Percentiles rank a stretch among this genome's conserved stretches.
phyloP scores from a whole-genome alignment of 2,797 vertebrate species.

The Poecilia velifera region DNA sequence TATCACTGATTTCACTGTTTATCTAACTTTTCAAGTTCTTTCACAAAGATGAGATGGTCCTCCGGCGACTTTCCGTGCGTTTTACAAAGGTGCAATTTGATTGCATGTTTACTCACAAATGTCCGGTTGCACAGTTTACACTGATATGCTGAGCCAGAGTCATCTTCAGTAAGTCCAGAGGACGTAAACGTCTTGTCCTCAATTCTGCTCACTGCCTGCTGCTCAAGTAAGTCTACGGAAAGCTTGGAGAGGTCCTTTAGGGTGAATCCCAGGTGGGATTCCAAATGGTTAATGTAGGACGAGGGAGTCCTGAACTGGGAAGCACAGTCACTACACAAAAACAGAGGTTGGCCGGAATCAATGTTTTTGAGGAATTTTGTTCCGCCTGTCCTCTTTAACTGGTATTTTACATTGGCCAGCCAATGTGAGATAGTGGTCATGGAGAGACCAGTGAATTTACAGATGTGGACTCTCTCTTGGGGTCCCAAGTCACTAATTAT shows the following conservation, averaged over 20 bases:
- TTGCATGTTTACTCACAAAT: slow-evolving; percentile 98
- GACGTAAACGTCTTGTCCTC: slow-evolving; percentile 87
- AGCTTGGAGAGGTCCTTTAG: slow-evolving; percentile 97
- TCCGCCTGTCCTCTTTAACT: slow-evolving; percentile 97
- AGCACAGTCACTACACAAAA: slow-evolving; percentile 99
- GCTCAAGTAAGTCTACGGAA: slow-evolving; percentile 91
- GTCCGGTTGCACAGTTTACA: slow-evolving; percentile 99
- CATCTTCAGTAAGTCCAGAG: slow-evolving; percentile 89
- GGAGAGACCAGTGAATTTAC: slow-evolving; percentile 98
- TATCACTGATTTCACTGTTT: slow-evolving; percentile 85
- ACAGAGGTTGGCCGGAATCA: slow-evolving; percentile 96
- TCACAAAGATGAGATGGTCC: slow-evolving; percentile 98
- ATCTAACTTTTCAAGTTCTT: slow-evolving; percentile 93
- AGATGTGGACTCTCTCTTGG: slow-evolving; percentile 98
- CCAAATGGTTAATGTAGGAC: slow-evolving; percentile 95
- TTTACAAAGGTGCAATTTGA: slow-evolving; percentile 99
- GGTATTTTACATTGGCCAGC: slow-evolving; percentile 99
- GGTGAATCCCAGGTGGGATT: slow-evolving; percentile 97
- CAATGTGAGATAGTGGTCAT: slow-evolving; percentile 99
- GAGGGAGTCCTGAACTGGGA: slow-evolving; percentile 99
- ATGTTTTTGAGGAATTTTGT: slow-evolving; percentile 99
- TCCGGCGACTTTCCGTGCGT: slow-evolving; percentile 98
- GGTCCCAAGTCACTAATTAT: slow-evolving; percentile 94
- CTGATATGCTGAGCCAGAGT: slow-evolving; percentile 91
- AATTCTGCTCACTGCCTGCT: slow-evolving; percentile 90